These are phyloP conservation scores for Epinephelus malabaricus DNA, from an alignment of 2,797 vertebrate species.

Conservation along the genomic window DNA sequence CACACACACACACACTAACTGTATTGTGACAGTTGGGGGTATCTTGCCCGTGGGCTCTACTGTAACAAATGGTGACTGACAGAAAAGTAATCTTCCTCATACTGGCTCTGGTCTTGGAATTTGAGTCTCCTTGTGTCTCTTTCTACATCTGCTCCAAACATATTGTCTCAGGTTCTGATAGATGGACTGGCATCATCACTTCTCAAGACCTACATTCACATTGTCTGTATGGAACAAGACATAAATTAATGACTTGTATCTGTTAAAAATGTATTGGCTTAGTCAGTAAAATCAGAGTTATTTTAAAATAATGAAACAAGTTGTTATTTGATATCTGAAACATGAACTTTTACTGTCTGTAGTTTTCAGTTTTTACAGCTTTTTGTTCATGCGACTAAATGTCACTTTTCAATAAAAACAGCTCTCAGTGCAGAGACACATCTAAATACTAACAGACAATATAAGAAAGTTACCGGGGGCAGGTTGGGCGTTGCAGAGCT, in stretches of 20 bases:
- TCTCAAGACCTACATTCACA: background rate
- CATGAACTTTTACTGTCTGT: background rate
- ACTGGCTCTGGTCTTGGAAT: constrained; percentile 17
- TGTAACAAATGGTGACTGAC: background rate
- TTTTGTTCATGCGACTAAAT: background rate
- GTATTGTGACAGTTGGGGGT: background rate
- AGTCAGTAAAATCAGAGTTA: too few relatives aligned
- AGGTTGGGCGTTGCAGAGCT: constrained; percentile 60
- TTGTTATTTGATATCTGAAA: background rate
- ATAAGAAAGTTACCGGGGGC: constrained; percentile 55
- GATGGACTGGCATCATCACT: background rate
- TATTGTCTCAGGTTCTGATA: background rate
- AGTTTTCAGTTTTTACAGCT: background rate
- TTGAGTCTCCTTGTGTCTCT: background rate
- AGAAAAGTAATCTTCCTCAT: constrained; percentile 10
- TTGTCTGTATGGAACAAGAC: too few relatives aligned
- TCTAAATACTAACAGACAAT: constrained; percentile 1
- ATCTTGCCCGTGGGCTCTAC: constrained; percentile 1
- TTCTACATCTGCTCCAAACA: background rate
- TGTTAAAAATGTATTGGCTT: too few relatives aligned
- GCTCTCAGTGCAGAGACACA: background rate
- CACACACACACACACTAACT: background rate
- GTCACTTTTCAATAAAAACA: background rate
- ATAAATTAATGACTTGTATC: too few relatives aligned
- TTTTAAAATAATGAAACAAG: background rate